Base-by-base conservation (phyloP, 2,888 invertebrate species). In the Pimpla rufipes region DNA sequence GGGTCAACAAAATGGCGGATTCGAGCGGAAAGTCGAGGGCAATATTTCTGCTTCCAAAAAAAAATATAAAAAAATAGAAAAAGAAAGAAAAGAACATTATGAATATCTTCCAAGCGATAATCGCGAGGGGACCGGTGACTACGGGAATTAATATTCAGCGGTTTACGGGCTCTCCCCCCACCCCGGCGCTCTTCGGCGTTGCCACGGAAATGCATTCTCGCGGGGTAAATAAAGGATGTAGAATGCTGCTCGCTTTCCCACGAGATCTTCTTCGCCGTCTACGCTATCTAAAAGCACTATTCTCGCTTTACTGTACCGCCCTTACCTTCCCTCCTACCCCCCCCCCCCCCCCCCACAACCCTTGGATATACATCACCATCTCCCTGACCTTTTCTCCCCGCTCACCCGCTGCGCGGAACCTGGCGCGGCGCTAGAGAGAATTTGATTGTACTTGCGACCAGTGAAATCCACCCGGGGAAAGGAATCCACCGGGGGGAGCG, bases 161-260 rank as follows among this genome's bases (percentile, higher is more conserved):
- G 71, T 71, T 71, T 29, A 57, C 16, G 55, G 40, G 57, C 57
- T 62, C 62, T 64, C 13, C n/a, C n/a, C n/a, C n/a, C n/a, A n/a
- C n/a, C n/a, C n/a, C 5, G 5, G 29, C 8, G 62, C 5, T 16
- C 18, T 40, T 64, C 5, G 18, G 40, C 29, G 13, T 8, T n/a
- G 35, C 37, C 59, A 29, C 10, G 40, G 6, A 40, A 45, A n/a
- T 10, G 16, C 47, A 23, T 71, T 71, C 57, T 57, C 42, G 40
- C n/a, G n/a, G 4, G 42, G 42, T 40, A 57, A 71, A 57, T 57
- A 57, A 55, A 42, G 42, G 40, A 21, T 11, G 29, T 10, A 21
- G 13, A 7, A 55, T 40, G 37, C 29, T 29, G 29, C 29, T 29
- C 29, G 29, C 29, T 29, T 29, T 29, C 29, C 29, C 29, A 29